Evolutionary conservation across 2,888 invertebrate species (phyloP).

Genomic region (Ichneumoninae sp.): DNA sequence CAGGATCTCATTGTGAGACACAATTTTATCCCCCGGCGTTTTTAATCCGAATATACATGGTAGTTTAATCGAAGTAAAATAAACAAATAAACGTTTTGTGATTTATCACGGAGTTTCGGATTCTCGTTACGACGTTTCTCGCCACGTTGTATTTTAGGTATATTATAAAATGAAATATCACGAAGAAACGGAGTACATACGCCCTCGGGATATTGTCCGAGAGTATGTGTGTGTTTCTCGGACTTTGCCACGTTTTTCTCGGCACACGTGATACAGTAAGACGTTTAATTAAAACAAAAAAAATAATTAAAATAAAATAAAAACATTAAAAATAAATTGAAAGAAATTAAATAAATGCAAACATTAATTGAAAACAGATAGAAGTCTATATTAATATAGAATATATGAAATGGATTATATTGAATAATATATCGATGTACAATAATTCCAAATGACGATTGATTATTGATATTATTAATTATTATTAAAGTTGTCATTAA

Average conservation of each 20-base stretch:
- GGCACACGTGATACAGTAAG: conserved; percentile 79
- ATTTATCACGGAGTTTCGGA: conserved; percentile 54
- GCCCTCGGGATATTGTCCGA: conserved; percentile 57
- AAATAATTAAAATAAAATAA: conserved; percentile 56
- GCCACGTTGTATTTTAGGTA: conserved; percentile 41
- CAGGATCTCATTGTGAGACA: conserved; percentile 45
- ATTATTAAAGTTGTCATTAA: conserved; percentile 66
- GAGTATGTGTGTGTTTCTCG: conserved; percentile 73
- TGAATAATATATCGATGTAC: conserved; percentile 84
- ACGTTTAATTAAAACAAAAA: conserved; percentile 64
- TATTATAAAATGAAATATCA: conserved; percentile 27
- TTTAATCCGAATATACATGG: conserved; percentile 50
- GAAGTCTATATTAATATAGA: conserved; percentile 82
- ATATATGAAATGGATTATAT: conserved; percentile 83
- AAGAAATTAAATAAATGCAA: conserved; percentile 73
- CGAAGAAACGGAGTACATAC: conserved; percentile 46
- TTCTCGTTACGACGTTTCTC: conserved; percentile 53
- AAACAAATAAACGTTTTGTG: conserved; percentile 44
- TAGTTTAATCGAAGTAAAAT: conserved; percentile 47
- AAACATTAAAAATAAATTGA: conserved; percentile 64
- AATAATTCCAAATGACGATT: conserved; percentile 82
- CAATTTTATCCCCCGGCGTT: conserved; percentile 56
- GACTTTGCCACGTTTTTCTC: conserved; percentile 78
- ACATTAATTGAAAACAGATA: conserved; percentile 79
- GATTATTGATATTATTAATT: conserved; percentile 78